Base-by-base conservation (phyloP, 2,888 invertebrate genomes). In the Drosophila eohydei region DNA sequence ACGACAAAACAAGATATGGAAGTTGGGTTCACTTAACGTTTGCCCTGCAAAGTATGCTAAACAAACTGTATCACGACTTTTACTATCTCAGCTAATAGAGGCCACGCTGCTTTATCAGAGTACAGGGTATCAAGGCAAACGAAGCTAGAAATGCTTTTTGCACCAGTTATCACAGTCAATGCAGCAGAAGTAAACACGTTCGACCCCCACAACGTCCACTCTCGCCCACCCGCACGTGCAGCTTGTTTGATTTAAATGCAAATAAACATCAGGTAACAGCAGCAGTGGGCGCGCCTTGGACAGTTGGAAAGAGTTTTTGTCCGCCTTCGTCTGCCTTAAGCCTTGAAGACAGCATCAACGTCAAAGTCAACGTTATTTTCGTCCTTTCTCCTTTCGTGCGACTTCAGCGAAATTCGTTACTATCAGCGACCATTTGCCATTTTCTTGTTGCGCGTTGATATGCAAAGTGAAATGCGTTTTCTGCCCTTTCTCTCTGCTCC, bases 401-500 rank as follows among this genome's bases (percentile, higher is more conserved):
- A 14, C 14, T 65, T 48, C 30, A 3, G 26, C 38, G 16, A 59
- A 70, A 65, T 56, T 63, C 57, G 52, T 40, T 61, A 48, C 44
- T 69, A 61, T 65, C 62, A 62, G 50, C 65, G 61, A 50, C 54
- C 38, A 64, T 74, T 76, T 70, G 46, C 58, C 65, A 50, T 61
- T 78, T 71, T 62, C 59, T 30, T 41, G 44, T 44, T 58, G 32
- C 56, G 58, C 51, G 40, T 48, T 63, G 64, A 72, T 83, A 89
- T 83, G 83, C 89, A 83, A 87, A 83, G 87, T 87, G 82, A 72
- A 89, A 81, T 89, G 75, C 82, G 71, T 78, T 88, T 71, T 62
- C 41, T 40, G 32, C 36, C 40, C 52, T 12, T 16, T 30, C 7
- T 7, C 38, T 50, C 36, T n/a, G 21, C 21, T n/a, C 21, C 2